Percentiles rank a stretch among this genome's conserved stretches.
These are phyloP conservation scores for Cottoperca gobio DNA, from an alignment of 2,797 vertebrate genomes.

Conservation along the genomic window DNA sequence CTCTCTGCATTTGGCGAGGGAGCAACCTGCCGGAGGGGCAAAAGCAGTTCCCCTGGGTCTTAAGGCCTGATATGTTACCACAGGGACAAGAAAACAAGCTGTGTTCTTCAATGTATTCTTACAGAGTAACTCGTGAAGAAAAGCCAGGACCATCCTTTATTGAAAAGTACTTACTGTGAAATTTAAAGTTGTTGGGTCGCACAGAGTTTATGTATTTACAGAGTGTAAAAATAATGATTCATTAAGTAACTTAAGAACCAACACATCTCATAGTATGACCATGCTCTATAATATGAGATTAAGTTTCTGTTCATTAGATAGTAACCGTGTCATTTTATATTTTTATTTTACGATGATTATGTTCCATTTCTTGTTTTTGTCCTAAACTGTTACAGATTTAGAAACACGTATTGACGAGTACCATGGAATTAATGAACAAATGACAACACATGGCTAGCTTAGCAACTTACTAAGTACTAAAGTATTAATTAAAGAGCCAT, in stretches of 20 bases:
- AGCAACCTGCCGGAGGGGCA: conserved; percentile 30
- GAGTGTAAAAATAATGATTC: background rate
- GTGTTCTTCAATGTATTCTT: conserved; percentile 16
- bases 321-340: conserved; percentile 12
- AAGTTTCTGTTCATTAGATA: conserved; percentile 25
- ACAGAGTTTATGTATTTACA: background rate
- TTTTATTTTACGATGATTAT: conserved; percentile 14
- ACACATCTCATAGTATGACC: too few relatives aligned
- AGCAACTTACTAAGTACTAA: conserved; percentile 47
- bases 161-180: background rate
- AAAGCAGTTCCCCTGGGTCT: conserved; percentile 45
- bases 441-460: conserved; percentile 44
- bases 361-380: conserved; percentile 17
- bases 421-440: conserved; percentile 34
- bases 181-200: background rate
- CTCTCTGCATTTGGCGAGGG: conserved; percentile 16
- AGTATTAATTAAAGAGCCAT: conserved; percentile 56
- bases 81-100: conserved; percentile 5
- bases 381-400: conserved; percentile 25
- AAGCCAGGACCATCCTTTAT: conserved; percentile 7
- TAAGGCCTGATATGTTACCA: conserved; percentile 9
- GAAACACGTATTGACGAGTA: conserved; percentile 22
- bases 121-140: background rate
- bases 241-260: background rate
- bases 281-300: conserved; percentile 1